Evolutionary conservation across 2,113 vertebrate genomes (phyloP).

Genomic region (Entelurus aequoreus): DNA sequence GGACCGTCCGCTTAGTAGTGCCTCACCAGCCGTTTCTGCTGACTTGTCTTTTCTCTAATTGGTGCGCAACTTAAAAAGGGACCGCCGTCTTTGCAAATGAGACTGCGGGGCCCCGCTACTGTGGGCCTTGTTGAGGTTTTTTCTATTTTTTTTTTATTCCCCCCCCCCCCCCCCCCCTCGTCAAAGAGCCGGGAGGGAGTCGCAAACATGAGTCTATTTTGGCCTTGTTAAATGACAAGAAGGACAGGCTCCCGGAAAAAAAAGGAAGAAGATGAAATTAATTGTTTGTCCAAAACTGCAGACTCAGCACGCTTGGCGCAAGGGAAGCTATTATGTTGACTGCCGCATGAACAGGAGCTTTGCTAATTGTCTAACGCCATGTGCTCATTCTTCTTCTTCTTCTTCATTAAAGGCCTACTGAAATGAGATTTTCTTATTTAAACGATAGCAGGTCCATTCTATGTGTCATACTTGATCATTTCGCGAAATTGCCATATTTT

Average conservation of each 20-base stretch:
- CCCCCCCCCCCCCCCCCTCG: no score
- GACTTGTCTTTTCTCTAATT: slow-evolving; percentile 61
- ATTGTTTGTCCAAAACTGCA: slow-evolving; percentile 50
- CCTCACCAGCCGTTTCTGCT: slow-evolving; percentile 44
- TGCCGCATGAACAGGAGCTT: slow-evolving; percentile 36
- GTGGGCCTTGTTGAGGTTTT: slow-evolving; percentile 1
- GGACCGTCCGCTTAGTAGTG: slow-evolving; percentile 14
- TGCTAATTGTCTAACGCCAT: slow-evolving; percentile 23
- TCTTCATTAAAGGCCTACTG: neutral
- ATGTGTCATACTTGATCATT: no score
- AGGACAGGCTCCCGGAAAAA: slow-evolving; percentile 31
- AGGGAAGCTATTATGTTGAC: slow-evolving; percentile 32
- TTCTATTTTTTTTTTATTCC: slow-evolving; percentile 12
- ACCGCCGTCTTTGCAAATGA: slow-evolving; percentile 57
- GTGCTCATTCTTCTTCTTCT: neutral
- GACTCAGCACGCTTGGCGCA: slow-evolving; percentile 37
- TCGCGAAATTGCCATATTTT: no score
- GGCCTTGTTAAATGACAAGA: slow-evolving; percentile 45
- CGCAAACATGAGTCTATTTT: slow-evolving; percentile 33
- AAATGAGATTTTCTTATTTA: no score
- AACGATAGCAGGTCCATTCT: no score
- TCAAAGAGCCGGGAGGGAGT: slow-evolving; percentile 36
- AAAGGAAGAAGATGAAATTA: slow-evolving; percentile 29
- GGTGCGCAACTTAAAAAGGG: slow-evolving; percentile 49
- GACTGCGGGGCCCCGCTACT: slow-evolving; percentile 24